These are phyloP conservation scores for Nymphicus hollandicus DNA, from an alignment of 2,113 vertebrate species.

Conservation along the genomic window DNA sequence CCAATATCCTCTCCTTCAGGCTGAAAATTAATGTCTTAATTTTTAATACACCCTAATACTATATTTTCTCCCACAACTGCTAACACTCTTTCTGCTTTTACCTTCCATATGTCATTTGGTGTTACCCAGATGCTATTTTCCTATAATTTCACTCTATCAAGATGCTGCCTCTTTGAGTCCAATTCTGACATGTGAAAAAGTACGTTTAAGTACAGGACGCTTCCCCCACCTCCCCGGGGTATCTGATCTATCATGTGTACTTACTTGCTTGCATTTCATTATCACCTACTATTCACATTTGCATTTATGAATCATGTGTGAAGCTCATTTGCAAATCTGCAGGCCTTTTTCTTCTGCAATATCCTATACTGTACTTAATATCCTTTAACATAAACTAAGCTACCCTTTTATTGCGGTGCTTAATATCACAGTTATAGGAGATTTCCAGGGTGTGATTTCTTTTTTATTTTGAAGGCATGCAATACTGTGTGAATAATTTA, in stretches of 20 bases:
- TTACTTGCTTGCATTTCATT: conserved; percentile 31
- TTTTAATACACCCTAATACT: not conserved
- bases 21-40: not conserved
- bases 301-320: conserved; percentile 48
- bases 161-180: not conserved
- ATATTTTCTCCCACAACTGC: not conserved
- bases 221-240: not conserved
- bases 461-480: not conserved
- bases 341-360: not conserved
- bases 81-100: not conserved
- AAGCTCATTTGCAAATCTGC: conserved; percentile 20
- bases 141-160: not conserved
- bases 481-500: conserved; percentile 39
- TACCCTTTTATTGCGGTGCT: not conserved
- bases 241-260: not conserved
- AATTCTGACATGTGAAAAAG: not conserved
- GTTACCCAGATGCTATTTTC: not conserved
- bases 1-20: not conserved
- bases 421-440: not conserved
- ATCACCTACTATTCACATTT: conserved; percentile 19
- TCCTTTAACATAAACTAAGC: not conserved
- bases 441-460: not conserved
- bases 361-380: not conserved
- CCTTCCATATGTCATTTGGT: not conserved
- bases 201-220: not conserved